Percentiles rank a stretch among this genome's conserved stretches.
Evolutionary conservation across 1,140 invertebrate genomes (phyloP).

Genomic region (Zaprionus capensis): DNA sequence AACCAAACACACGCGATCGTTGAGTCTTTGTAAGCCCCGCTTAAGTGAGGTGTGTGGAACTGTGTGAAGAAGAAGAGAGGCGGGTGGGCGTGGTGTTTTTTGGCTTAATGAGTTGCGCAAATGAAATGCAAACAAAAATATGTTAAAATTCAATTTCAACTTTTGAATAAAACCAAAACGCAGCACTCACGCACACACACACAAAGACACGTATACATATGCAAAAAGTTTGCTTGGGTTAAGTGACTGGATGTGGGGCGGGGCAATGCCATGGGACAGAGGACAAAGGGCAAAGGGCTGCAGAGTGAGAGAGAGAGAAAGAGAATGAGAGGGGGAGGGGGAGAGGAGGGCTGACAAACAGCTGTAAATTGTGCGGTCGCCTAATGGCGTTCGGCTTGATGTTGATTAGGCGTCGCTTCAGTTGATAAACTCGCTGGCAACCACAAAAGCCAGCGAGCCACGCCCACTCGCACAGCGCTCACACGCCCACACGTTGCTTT

Average conservation of each 20-base stretch:
- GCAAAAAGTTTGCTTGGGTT: conserved; percentile 31
- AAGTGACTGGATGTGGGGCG: conserved; percentile 15
- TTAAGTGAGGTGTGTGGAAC: background rate
- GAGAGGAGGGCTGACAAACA: conserved; percentile 42
- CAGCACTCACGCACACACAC: conserved; percentile 16
- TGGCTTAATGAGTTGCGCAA: conserved; percentile 65
- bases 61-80: conserved; percentile 3
- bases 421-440: conserved; percentile 71
- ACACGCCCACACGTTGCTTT: conserved; percentile 49
- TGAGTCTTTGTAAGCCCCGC: too few relatives aligned
- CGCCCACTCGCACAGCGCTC: conserved; percentile 7
- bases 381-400: conserved; percentile 69
- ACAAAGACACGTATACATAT: background rate
- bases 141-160: conserved; percentile 67
- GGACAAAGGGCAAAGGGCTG: conserved; percentile 10
- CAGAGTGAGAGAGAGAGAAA: background rate
- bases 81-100: conserved; percentile 25
- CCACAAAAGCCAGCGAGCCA: conserved; percentile 30
- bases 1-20: background rate
- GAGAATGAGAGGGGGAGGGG: background rate
- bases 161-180: conserved; percentile 57
- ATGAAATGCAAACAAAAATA: conserved; percentile 67
- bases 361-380: conserved; percentile 77
- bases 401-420: conserved; percentile 80
- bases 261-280: background rate